phyloP scores from a whole-genome alignment of 2,113 vertebrate genomes.

The Procavia capensis region DNA sequence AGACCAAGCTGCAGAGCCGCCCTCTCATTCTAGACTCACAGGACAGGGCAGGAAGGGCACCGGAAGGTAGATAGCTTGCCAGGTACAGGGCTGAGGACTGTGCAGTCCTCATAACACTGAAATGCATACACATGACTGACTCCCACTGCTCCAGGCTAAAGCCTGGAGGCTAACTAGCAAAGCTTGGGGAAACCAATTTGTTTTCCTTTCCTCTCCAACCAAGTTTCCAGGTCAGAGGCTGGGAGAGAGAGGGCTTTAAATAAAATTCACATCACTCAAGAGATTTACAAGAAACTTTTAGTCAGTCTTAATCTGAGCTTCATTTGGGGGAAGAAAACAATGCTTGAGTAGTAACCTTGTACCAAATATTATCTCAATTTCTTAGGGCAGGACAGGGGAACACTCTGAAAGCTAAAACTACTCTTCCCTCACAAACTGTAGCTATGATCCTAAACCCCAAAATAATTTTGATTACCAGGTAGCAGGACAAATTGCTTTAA shows the following conservation, averaged over 20 bases:
- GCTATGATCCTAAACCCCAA: background rate
- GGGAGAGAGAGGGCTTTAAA: background rate
- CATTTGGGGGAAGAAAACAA: background rate
- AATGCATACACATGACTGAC: background rate
- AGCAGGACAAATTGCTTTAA: slow-evolving; percentile 46
- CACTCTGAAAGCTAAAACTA: background rate
- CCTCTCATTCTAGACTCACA: background rate
- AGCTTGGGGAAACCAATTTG: slow-evolving; percentile 35
- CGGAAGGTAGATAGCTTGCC: background rate
- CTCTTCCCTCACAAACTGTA: background rate
- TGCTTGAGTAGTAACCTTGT: background rate
- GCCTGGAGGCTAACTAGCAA: background rate
- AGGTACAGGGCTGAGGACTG: background rate
- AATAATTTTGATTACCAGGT: slow-evolving; percentile 32
- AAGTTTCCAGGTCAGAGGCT: slow-evolving; percentile 48
- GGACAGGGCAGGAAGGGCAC: background rate
- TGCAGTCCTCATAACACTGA: background rate
- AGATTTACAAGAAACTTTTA: slow-evolving; percentile 35
- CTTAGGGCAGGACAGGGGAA: background rate
- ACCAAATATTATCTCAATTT: slow-evolving; percentile 24
- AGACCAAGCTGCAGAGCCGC: background rate
- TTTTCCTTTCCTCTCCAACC: slow-evolving; percentile 45
- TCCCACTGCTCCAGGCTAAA: background rate
- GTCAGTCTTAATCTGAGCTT: background rate
- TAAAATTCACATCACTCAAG: slow-evolving; percentile 58